Evolutionary conservation across 2,113 vertebrate genomes (phyloP).

Genomic region (Montifringilla adamsi): DNA sequence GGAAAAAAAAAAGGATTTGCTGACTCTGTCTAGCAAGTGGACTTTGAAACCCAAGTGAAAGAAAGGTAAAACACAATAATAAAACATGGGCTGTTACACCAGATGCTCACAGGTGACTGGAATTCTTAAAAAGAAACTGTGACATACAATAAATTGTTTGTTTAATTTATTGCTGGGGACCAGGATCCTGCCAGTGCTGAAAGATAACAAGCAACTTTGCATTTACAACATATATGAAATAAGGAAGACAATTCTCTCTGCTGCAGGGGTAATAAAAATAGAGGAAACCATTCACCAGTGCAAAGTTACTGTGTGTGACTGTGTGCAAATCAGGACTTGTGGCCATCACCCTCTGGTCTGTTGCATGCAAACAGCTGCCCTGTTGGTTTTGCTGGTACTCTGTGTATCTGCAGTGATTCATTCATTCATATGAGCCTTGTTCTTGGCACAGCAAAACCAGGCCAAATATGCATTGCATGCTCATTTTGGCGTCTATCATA

Average conservation of each 20-base stretch:
- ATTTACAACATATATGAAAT: not conserved
- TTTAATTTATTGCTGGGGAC: not conserved
- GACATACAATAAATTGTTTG: not conserved
- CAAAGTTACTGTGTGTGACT: not conserved
- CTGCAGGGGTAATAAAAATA: conserved; percentile 5
- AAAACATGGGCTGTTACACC: not conserved
- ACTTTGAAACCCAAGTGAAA: not conserved
- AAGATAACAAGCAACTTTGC: not conserved
- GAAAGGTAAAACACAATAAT: not conserved
- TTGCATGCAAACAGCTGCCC: not conserved
- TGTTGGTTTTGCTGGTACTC: not conserved
- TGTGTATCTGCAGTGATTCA: not conserved
- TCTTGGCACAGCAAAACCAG: not conserved
- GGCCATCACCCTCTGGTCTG: not conserved
- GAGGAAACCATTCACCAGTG: not conserved
- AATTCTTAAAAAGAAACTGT: not conserved
- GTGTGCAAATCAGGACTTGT: not conserved
- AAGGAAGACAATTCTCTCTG: not conserved
- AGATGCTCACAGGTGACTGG: not conserved
- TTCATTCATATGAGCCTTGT: not conserved
- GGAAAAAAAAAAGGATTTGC: not conserved
- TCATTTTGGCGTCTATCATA: not conserved
- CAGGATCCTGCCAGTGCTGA: not conserved
- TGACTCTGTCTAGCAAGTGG: not conserved
- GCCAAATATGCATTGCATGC: not conserved